phyloP scores from a whole-genome alignment of 2,888 invertebrate genomes.

The Trisateles emortualis region DNA sequence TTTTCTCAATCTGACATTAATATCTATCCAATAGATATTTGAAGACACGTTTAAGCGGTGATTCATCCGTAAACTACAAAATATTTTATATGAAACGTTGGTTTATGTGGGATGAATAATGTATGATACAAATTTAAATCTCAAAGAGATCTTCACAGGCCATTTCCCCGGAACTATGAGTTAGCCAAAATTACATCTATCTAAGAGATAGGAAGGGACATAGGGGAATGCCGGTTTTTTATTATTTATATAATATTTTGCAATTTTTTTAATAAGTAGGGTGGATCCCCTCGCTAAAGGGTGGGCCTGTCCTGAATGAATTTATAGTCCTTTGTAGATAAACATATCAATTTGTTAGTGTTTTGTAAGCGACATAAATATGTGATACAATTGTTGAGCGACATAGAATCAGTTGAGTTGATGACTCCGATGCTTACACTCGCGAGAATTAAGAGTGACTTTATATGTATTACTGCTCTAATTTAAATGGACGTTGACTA shows the following conservation, averaged over 20 bases:
- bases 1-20: slow-evolving; percentile 5
- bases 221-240: slow-evolving; percentile 68
- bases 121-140: slow-evolving; percentile 70
- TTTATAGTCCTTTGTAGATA: slow-evolving; percentile 85
- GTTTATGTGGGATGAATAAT: slow-evolving; percentile 67
- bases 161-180: slow-evolving; percentile 82
- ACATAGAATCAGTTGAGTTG: slow-evolving; percentile 69
- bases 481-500: slow-evolving; percentile 44
- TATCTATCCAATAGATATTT: slow-evolving; percentile 5
- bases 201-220: slow-evolving; percentile 57
- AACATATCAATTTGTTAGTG: slow-evolving; percentile 87
- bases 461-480: slow-evolving; percentile 46
- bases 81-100: slow-evolving; percentile 28
- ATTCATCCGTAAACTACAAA: slow-evolving; percentile 31
- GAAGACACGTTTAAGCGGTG: slow-evolving; percentile 19
- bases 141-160: slow-evolving; percentile 73
- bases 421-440: slow-evolving; percentile 72
- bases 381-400: slow-evolving; percentile 77
- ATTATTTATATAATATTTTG: slow-evolving; percentile 86
- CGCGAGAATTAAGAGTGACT: slow-evolving; percentile 63
- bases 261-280: slow-evolving; percentile 84
- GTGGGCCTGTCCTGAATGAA: slow-evolving; percentile 81
- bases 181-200: slow-evolving; percentile 76
- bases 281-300: slow-evolving; percentile 84
- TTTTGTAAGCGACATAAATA: slow-evolving; percentile 81